These are phyloP conservation scores for Phaenicophaeus curvirostris DNA, from an alignment of 2,797 vertebrate species.

Conservation along the genomic window DNA sequence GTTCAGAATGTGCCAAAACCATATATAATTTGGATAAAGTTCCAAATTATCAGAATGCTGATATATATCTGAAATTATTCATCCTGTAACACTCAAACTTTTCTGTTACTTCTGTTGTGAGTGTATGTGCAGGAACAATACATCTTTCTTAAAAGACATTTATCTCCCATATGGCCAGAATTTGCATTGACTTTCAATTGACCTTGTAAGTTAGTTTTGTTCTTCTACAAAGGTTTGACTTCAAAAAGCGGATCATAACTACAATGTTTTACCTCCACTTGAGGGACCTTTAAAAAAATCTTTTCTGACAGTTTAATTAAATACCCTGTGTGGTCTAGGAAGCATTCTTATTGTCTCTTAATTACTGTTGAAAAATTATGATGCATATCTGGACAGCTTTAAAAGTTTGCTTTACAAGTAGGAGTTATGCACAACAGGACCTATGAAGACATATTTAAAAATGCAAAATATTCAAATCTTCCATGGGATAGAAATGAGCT, in stretches of 20 bases:
- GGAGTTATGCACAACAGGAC: not conserved
- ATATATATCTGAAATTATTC: not conserved
- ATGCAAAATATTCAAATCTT: not conserved
- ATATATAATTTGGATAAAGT: not conserved
- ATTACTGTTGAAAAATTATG: slow-evolving; percentile 5
- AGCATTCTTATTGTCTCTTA: slow-evolving; percentile 35
- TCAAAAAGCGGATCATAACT: slow-evolving; percentile 34
- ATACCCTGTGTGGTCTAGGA: slow-evolving; percentile 1
- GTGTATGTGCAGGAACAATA: not conserved
- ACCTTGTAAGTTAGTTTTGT: slow-evolving; percentile 36
- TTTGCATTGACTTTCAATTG: slow-evolving; percentile 27
- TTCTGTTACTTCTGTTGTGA: not conserved
- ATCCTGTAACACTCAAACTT: not conserved
- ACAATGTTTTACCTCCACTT: not conserved
- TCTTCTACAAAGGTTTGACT: not conserved
- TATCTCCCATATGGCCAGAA: not conserved
- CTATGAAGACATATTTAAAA: not conserved
- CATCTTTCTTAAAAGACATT: not conserved
- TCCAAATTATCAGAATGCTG: not conserved
- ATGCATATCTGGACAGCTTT: not conserved
- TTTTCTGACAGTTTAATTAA: slow-evolving; percentile 49
- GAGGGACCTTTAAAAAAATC: slow-evolving; percentile 3
- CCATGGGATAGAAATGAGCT: not conserved
- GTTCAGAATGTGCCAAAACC: not conserved
- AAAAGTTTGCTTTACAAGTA: not conserved